Conservation (phyloP, 1,140 invertebrate species). For the Drosophila fuyamai region DNA sequence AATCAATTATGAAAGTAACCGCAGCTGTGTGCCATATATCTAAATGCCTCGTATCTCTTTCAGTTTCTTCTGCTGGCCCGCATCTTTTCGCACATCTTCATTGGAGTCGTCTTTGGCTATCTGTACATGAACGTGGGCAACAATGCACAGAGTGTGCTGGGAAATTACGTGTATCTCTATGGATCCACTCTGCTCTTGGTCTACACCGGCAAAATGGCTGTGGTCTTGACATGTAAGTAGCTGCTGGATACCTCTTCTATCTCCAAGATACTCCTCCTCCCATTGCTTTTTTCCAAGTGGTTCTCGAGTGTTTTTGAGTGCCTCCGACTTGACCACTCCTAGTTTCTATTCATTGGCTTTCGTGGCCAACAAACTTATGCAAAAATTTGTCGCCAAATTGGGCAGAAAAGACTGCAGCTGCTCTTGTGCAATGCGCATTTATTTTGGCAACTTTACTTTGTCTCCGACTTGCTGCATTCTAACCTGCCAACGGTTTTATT, state of each 20-base stretch:
- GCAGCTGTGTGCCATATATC: constrained; percentile 4
- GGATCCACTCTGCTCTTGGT: constrained; percentile 95
- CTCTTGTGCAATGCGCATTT: constrained; percentile 38
- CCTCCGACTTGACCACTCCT: constrained; percentile 8
- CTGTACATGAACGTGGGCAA: constrained; percentile 94
- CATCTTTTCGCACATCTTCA: constrained; percentile 91
- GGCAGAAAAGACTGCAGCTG: constrained; percentile 28
- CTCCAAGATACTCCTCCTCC: constrained; percentile 9
- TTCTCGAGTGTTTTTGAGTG: constrained; percentile 18
- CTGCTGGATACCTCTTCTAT: constrained; percentile 7
- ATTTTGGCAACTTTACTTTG: constrained; percentile 39
- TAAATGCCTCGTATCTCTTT: constrained; percentile 61
- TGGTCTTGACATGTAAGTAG: constrained; percentile 96
- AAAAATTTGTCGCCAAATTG: constrained; percentile 47
- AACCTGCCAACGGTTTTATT: constrained; percentile 29
- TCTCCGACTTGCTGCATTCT: constrained; percentile 29
- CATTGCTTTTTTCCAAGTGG: constrained; percentile 16
- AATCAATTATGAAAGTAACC: neutral
- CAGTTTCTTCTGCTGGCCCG: constrained; percentile 90
- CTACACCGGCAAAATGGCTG: constrained; percentile 98
- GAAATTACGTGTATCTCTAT: constrained; percentile 96
- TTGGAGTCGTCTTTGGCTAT: constrained; percentile 95
- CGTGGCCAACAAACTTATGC: constrained; percentile 21
- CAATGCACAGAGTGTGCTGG: constrained; percentile 92
- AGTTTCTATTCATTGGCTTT: constrained; percentile 7